Conservation (phyloP, 2,888 invertebrate genomes). For the Drosophila formosana region DNA sequence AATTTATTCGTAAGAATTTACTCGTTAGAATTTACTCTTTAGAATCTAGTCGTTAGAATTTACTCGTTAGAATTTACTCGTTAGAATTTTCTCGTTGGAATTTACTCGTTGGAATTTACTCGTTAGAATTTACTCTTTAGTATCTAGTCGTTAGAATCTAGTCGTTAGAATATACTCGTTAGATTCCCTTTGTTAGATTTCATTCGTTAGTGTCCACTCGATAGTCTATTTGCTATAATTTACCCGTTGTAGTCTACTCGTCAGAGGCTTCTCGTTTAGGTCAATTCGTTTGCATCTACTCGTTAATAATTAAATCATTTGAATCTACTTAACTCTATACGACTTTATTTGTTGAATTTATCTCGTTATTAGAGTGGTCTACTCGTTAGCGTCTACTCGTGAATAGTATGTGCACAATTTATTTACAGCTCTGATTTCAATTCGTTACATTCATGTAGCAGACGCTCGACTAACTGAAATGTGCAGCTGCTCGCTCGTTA, state of each 20-base stretch:
- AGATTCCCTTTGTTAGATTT: neutral
- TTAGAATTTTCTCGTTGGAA: neutral
- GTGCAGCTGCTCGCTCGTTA: no score
- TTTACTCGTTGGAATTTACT: slow-evolving; percentile 7
- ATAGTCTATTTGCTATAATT: neutral
- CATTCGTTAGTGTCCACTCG: neutral
- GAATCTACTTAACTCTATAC: no score
- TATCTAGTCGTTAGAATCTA: neutral
- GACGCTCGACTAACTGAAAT: no score
- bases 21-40: neutral
- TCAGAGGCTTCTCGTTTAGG: neutral
- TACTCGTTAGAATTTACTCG: neutral
- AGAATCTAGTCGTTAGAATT: neutral
- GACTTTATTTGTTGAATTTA: no score
- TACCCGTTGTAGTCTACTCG: neutral
- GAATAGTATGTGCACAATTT: no score
- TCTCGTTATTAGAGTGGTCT: no score
- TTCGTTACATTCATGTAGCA: no score
- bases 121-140: neutral
- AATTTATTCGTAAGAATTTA: no score
- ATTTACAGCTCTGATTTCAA: no score
- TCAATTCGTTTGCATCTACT: neutral
- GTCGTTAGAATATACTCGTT: neutral
- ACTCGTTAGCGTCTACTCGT: no score
- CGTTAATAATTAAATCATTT: neutral